These are phyloP conservation scores for Lateolabrax maculatus DNA, from an alignment of 2,797 vertebrate genomes.

Conservation along the genomic window DNA sequence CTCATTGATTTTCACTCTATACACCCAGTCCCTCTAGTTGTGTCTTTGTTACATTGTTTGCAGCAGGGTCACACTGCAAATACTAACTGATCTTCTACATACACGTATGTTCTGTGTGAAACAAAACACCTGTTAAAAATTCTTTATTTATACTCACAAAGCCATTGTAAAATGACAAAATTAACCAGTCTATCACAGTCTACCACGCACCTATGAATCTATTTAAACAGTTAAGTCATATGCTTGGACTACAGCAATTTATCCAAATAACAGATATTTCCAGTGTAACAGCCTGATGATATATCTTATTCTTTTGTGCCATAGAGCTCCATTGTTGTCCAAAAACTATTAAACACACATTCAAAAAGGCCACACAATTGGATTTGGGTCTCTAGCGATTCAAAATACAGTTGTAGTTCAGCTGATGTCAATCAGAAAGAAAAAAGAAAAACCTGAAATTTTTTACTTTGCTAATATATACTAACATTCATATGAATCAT, in stretches of 20 bases:
- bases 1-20: conserved; percentile 4
- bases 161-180: background rate
- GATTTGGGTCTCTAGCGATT: too few species aligned
- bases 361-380: too few species aligned
- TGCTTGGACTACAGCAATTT: too few species aligned
- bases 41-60: background rate
- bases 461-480: background rate
- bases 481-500: background rate
- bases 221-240: too few species aligned
- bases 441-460: background rate
- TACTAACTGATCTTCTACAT: background rate
- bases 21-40: background rate
- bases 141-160: too few species aligned
- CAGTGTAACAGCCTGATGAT: background rate
- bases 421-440: background rate
- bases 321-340: too few species aligned
- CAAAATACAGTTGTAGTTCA: background rate
- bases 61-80: background rate
- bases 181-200: too few species aligned
- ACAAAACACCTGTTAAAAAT: background rate
- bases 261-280: background rate
- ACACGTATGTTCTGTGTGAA: background rate
- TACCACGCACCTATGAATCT: too few species aligned
- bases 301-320: too few species aligned
- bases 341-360: too few species aligned